Conservation (phyloP, 2,797 vertebrate genomes). For the Adelosebastes latens region DNA sequence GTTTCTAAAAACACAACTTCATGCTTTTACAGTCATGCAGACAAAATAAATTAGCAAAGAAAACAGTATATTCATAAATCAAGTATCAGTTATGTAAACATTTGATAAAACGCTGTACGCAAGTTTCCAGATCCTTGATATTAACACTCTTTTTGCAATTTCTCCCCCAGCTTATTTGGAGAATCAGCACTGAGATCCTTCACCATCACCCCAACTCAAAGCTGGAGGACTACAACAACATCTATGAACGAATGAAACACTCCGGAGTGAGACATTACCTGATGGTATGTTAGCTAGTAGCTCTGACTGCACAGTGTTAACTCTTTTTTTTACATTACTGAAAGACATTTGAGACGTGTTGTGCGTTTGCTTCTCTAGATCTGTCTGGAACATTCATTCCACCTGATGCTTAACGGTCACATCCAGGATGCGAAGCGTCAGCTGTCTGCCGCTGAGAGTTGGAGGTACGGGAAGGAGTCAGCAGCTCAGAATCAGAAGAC, state of each 20-base stretch:
- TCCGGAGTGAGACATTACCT: constrained; percentile 86
- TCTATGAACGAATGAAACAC: constrained; percentile 92
- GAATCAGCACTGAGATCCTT: constrained; percentile 89
- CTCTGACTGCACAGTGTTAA: background rate
- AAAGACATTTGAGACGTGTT: background rate
- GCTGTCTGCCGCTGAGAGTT: constrained; percentile 86
- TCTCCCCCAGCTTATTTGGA: constrained; percentile 87
- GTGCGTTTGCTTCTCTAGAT: constrained; percentile 75
- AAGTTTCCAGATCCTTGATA: background rate
- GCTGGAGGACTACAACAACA: constrained; percentile 83
- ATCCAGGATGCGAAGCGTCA: constrained; percentile 85
- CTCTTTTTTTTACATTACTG: background rate
- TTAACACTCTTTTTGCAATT: background rate
- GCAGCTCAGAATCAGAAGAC: constrained; percentile 74
- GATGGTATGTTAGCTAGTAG: constrained; percentile 75
- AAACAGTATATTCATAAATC: background rate
- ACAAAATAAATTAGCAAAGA: background rate
- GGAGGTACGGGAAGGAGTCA: constrained; percentile 86
- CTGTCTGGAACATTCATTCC: constrained; percentile 89
- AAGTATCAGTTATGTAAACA: background rate
- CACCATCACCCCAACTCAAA: constrained; percentile 86
- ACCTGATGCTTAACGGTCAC: constrained; percentile 85
- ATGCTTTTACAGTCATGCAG: background rate
- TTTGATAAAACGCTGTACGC: background rate
- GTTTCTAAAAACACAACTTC: background rate